Evolutionary conservation across 2,113 vertebrate genomes (phyloP).

Genomic region (Acanthisitta chloris): DNA sequence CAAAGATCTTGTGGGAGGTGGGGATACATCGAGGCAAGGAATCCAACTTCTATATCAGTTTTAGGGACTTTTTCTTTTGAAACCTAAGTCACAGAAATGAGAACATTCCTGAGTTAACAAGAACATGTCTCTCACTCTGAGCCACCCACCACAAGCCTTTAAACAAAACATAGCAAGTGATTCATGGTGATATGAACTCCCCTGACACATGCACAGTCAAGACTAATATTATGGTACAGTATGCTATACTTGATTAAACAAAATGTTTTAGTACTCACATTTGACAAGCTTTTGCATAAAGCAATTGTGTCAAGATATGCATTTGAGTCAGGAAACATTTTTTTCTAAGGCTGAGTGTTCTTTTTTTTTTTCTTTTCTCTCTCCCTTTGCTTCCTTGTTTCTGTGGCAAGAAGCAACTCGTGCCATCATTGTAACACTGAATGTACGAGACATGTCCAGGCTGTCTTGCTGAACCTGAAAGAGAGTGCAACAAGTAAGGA

Average conservation of each 20-base stretch:
- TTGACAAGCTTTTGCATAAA: background rate
- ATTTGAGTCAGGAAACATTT: background rate
- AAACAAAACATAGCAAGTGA: background rate
- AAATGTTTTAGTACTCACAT: background rate
- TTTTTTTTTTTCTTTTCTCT: background rate
- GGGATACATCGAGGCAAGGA: background rate
- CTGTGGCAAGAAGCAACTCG: background rate
- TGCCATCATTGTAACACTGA: background rate
- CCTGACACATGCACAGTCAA: background rate
- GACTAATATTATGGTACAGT: background rate
- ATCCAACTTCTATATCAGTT: background rate
- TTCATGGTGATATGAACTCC: background rate
- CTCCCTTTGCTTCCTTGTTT: background rate
- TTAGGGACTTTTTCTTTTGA: background rate
- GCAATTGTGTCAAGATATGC: background rate
- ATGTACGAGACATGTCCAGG: background rate
- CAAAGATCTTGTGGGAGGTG: background rate
- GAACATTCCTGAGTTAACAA: background rate
- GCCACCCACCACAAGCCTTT: background rate
- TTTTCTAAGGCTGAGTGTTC: background rate
- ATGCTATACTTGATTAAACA: background rate
- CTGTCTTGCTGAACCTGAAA: background rate
- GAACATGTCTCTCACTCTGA: background rate
- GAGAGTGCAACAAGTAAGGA: background rate
- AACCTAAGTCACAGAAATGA: background rate